phyloP scores from a whole-genome alignment of 1,140 invertebrate genomes.

The Drosophila elegans region DNA sequence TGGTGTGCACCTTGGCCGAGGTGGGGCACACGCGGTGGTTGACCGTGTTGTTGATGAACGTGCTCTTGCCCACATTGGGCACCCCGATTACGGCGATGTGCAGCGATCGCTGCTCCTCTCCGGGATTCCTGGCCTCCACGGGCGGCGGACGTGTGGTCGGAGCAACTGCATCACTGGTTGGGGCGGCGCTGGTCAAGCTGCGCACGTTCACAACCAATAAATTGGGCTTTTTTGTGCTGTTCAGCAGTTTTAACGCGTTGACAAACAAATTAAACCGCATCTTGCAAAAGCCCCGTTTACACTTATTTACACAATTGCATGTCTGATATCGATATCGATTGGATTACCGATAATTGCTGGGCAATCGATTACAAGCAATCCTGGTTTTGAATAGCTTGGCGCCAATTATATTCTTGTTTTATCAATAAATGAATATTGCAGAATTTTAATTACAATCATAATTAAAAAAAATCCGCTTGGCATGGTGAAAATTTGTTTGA shows the following conservation, averaged over 20 bases:
- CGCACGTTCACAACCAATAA: slow-evolving; percentile 33
- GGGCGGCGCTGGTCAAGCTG: slow-evolving; percentile 24
- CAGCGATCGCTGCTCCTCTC: slow-evolving; percentile 86
- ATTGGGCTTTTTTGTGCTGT: slow-evolving; percentile 23
- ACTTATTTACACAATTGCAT: not conserved
- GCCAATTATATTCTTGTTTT: not conserved
- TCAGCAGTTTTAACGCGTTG: slow-evolving; percentile 44
- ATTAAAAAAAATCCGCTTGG: too few species aligned
- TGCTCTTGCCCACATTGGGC: slow-evolving; percentile 98
- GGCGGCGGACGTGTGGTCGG: not conserved
- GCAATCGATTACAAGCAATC: not conserved
- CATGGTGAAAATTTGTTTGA: too few species aligned
- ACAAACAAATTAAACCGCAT: slow-evolving; percentile 54
- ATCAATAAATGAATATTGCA: not conserved
- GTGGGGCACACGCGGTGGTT: slow-evolving; percentile 93
- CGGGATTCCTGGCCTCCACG: not conserved
- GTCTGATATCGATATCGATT: not conserved
- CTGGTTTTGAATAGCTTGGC: not conserved
- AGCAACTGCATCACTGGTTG: slow-evolving; percentile 14
- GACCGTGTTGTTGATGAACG: slow-evolving; percentile 94
- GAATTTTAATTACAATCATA: too few species aligned
- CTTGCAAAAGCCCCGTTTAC: slow-evolving; percentile 6
- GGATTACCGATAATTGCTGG: not conserved
- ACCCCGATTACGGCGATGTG: slow-evolving; percentile 95
- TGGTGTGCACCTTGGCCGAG: slow-evolving; percentile 96